Base-by-base conservation (phyloP, 2,113 vertebrate genomes). In the Notarius lentiginosus region DNA sequence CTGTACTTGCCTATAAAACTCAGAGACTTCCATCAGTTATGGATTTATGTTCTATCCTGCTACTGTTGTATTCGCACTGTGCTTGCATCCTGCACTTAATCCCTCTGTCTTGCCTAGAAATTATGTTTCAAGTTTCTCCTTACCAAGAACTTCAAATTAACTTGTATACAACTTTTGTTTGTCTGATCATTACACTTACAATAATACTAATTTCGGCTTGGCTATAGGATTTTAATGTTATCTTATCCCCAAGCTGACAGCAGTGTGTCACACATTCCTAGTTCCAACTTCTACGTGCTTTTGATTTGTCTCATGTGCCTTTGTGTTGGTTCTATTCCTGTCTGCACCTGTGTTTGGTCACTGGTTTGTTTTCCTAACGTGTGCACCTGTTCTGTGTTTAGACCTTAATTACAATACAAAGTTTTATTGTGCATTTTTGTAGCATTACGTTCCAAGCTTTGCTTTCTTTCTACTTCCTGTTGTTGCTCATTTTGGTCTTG, bases 321-420 rank as follows among this genome's bases (percentile, higher is more conserved):
- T 66, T 83, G 61, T 83, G 41, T 60, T 60, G 17, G 56, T 81
- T 81, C 79, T 61, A 79, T 79, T 81, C 56, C 30, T 30, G 79
- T 58, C 55, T 79, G 51, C 24, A 30, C 2, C 9, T 22, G 27
- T 60, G 79, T 7, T 81, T 10, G 8, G 22, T 66, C 22, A 51
- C 24, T 80, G 17, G 5, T 80, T 61, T 60, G 20, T 60, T 80
- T 5, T 18, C 18, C 30, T 34, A 61, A 80, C 22, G 56, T 60
- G 79, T 22, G 56, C 53, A 61, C 61, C 12, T 18, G 81, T 66
- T 83, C 15, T 66, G 61, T 66, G 47, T 83, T 83, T 66, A 66
- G 15, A 22, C 24, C 24, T 83, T 27, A 65, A 83, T 53, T 51
- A 83, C 61, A 10, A 22, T 27, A 27, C 5, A 55, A 79, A 79